Percentiles rank a stretch among this genome's conserved stretches.
These are phyloP conservation scores for Pogonocherus hispidulus DNA, from an alignment of 2,888 invertebrate genomes.

Conservation along the genomic window DNA sequence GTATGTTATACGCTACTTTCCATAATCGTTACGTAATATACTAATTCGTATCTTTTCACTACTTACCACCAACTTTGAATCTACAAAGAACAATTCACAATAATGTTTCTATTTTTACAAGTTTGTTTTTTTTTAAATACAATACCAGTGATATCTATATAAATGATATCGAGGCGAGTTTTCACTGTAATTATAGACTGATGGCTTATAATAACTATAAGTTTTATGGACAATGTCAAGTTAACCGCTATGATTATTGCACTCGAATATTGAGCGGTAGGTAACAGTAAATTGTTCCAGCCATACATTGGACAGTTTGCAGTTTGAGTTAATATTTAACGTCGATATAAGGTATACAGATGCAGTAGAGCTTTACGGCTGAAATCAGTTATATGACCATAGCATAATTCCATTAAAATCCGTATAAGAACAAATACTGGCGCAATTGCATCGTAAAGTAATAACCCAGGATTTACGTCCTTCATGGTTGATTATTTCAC, in stretches of 20 bases:
- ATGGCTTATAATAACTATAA: too few relatives aligned
- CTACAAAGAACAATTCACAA: too few relatives aligned
- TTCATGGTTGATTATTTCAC: constrained; percentile 11
- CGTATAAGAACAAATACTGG: constrained; percentile 19
- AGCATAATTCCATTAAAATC: constrained; percentile 15
- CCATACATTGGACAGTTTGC: neutral
- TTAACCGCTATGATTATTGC: neutral
- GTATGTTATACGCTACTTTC: too few relatives aligned
- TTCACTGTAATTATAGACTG: too few relatives aligned
- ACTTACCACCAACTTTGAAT: too few relatives aligned
- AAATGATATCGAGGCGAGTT: too few relatives aligned
- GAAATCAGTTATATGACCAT: constrained; percentile 17
- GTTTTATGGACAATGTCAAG: too few relatives aligned
- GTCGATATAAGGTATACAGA: constrained; percentile 11
- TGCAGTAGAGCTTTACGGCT: constrained; percentile 7
- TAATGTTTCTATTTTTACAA: too few relatives aligned
- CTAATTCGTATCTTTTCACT: too few relatives aligned
- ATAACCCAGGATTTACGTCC: constrained; percentile 15
- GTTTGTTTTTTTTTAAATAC: too few relatives aligned
- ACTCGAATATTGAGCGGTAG: neutral
- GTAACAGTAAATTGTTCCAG: neutral
- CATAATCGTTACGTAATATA: too few relatives aligned
- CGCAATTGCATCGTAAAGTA: constrained; percentile 16
- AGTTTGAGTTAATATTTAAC: constrained; percentile 8
- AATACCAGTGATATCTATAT: too few relatives aligned